Evolutionary conservation across 1,140 invertebrate species (phyloP).

Genomic region (Drosophila novamexicana): DNA sequence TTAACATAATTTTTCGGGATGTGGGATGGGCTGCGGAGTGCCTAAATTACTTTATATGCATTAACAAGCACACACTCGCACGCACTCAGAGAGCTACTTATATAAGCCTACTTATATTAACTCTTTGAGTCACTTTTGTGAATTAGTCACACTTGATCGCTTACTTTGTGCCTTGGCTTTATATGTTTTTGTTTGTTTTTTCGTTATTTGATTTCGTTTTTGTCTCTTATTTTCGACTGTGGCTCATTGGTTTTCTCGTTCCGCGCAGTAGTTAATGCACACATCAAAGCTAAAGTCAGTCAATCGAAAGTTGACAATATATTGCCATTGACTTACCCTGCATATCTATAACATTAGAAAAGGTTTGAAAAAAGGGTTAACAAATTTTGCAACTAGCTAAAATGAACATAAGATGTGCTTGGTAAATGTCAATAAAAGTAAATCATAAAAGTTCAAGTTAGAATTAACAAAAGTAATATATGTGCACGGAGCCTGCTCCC

Average conservation of each 20-base stretch:
- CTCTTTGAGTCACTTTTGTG: constrained; percentile 54
- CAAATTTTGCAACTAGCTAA: background rate
- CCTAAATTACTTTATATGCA: constrained; percentile 24
- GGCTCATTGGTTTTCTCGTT: constrained; percentile 58
- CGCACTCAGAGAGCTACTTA: background rate
- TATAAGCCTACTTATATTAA: constrained; percentile 35
- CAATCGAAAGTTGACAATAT: constrained; percentile 37
- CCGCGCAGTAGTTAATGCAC: constrained; percentile 22
- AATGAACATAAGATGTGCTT: too few species aligned
- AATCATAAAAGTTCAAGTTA: too few species aligned
- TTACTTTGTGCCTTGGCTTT: constrained; percentile 32
- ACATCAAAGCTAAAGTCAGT: constrained; percentile 55
- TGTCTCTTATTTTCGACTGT: constrained; percentile 1
- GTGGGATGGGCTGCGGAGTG: background rate
- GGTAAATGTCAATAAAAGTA: too few species aligned
- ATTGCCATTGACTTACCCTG: too few species aligned
- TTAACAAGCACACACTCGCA: constrained; percentile 6
- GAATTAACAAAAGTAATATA: too few species aligned
- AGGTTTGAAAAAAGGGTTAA: background rate
- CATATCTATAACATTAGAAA: too few species aligned
- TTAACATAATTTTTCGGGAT: constrained; percentile 23
- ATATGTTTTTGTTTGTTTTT: constrained; percentile 1
- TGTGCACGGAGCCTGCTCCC: too few species aligned
- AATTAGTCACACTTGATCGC: constrained; percentile 64
- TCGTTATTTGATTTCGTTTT: constrained; percentile 7